phyloP scores from a whole-genome alignment of 2,797 vertebrate genomes.

The Sebastes vulpes region DNA sequence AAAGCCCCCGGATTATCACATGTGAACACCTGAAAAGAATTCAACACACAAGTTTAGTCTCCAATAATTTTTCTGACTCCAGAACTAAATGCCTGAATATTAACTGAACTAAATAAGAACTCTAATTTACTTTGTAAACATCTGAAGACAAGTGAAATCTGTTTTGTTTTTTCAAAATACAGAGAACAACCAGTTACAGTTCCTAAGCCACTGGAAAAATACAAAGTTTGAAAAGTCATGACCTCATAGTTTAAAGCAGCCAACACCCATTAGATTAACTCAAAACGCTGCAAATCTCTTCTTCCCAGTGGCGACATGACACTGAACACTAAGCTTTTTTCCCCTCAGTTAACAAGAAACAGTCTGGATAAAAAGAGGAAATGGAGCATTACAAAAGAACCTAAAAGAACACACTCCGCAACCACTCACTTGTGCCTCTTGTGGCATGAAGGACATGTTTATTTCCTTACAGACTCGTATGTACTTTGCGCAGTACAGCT shows the following conservation, averaged over 20 bases:
- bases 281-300: background rate
- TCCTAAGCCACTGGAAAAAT: background rate
- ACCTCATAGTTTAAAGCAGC: constrained; percentile 5
- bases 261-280: background rate
- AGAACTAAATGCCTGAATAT: background rate
- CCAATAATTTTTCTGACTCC: background rate
- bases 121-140: background rate
- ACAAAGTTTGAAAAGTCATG: background rate
- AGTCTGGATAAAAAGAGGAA: constrained; percentile 35
- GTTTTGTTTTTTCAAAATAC: background rate
- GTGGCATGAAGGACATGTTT: constrained; percentile 94
- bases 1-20: constrained; percentile 92
- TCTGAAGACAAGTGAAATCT: background rate
- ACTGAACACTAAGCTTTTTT: background rate
- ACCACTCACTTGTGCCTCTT: constrained; percentile 91
- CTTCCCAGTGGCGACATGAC: background rate
- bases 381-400: background rate
- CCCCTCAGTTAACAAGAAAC: background rate
- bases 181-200: background rate
- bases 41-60: background rate
- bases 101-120: background rate
- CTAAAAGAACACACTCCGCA: background rate
- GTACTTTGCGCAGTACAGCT: constrained; percentile 89
- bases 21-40: constrained; percentile 90
- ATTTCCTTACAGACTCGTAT: constrained; percentile 95